Evolutionary conservation across 2,113 vertebrate species (phyloP).

Genomic region (Paralichthys olivaceus): DNA sequence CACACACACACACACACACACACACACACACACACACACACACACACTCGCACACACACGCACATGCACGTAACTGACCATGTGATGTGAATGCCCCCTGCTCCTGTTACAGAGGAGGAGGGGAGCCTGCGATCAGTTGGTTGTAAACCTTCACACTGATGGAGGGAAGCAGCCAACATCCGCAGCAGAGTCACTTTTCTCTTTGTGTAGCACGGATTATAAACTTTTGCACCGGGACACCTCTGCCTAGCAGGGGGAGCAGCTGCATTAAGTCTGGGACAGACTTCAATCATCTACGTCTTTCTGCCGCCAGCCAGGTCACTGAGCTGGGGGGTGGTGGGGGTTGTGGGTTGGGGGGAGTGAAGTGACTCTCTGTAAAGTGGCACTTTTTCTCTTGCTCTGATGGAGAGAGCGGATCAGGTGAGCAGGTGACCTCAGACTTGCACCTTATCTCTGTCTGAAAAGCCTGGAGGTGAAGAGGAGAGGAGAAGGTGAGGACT

Average conservation of each 20-base stretch:
- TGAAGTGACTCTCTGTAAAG: neutral
- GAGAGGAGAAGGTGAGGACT: conserved; percentile 41
- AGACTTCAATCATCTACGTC: conserved; percentile 52
- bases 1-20: conserved; percentile 4
- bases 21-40: neutral
- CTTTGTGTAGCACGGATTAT: conserved; percentile 29
- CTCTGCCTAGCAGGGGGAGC: conserved; percentile 32
- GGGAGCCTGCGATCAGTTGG: conserved; percentile 55
- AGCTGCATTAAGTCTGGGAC: conserved; percentile 47
- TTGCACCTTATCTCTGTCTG: conserved; percentile 13
- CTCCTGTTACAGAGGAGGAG: conserved; percentile 68
- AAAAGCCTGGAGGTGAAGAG: conserved; percentile 24
- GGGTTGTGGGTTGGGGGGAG: neutral
- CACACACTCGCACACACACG: conserved; percentile 1
- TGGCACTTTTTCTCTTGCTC: conserved; percentile 2
- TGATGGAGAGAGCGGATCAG: conserved; percentile 23
- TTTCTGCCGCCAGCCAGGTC: conserved; percentile 69
- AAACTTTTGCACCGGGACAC: conserved; percentile 1
- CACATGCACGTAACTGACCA: conserved; percentile 50
- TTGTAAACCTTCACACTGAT: conserved; percentile 61
- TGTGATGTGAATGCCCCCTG: conserved; percentile 72
- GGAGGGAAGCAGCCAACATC: conserved; percentile 15
- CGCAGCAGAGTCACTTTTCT: neutral
- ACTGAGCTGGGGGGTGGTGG: conserved; percentile 33
- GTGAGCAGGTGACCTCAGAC: conserved; percentile 41